Base-by-base conservation (phyloP, 2,113 vertebrate genomes). In the Microtus oregoni region DNA sequence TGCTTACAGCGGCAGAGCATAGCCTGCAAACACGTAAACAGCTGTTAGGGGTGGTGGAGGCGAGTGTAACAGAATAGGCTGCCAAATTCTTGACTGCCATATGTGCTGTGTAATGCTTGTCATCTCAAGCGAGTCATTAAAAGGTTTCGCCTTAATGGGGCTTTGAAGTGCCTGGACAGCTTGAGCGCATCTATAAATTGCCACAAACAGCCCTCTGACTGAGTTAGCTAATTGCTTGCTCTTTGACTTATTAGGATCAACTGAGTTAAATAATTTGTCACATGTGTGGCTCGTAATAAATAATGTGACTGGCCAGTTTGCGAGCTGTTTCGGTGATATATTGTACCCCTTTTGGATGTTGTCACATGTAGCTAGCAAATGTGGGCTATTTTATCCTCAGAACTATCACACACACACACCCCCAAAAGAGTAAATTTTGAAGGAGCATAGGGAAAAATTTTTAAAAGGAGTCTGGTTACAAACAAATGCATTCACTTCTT, bases 251-350 rank as follows among this genome's bases (percentile, higher is more conserved):
- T 99, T 99, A 98, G 98, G 99, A 99, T 99, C 99, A 99, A 99
- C 98, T 98, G 99, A 99, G 99, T 99, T 99, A 99, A 99, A 99
- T 99, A 99, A 99, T 99, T 99, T 99, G 99, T 99, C 99, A 99
- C 99, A 99, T 99, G 98, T 98, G 98, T 98, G 98, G 99, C 98
- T 99, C 98, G 97, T 98, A 99, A 99, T 99, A 99, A 99, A 99
- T 99, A 99, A 99, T 98, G 98, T 98, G 97, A 98, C 97, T 98
- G 96, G 98, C 98, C 98, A 92, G 98, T 98, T 98, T 98, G 97
- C 96, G 97, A 98, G 98, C 98, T 99, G 98, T 97, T 98, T 98
- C 35, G 0, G 94, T 98, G 98, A 99, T 99, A 98, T 98, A 99
- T 98, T 97, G 97, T 95, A 95, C 98, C 97, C 98, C 96, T 98